Evolutionary conservation across 2,888 invertebrate genomes (phyloP).

Genomic region (Electrophaes corylata): DNA sequence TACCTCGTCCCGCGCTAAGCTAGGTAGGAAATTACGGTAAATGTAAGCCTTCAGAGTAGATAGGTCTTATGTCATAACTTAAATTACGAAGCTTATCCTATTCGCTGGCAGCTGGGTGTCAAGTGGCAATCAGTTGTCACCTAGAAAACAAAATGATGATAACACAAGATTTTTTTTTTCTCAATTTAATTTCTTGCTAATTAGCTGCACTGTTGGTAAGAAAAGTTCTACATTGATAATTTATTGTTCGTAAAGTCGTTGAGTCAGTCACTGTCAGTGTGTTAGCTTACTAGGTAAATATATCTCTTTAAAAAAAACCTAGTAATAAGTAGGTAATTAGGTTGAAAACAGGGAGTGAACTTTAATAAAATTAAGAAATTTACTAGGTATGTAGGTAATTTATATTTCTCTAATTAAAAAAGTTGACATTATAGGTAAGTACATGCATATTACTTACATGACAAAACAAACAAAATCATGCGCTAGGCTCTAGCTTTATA

Average conservation of each 20-base stretch:
- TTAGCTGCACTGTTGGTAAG: not conserved
- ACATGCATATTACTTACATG: constrained; percentile 6
- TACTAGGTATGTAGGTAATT: not conserved
- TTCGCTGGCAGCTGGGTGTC: constrained; percentile 54
- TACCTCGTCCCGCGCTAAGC: too few relatives aligned
- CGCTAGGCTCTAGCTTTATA: constrained; percentile 2
- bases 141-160: constrained; percentile 61
- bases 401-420: too few relatives aligned
- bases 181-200: not conserved
- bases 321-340: too few relatives aligned
- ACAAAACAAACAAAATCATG: constrained; percentile 13
- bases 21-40: not conserved
- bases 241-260: too few relatives aligned
- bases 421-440: too few relatives aligned
- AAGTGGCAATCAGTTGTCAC: constrained; percentile 75
- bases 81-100: constrained; percentile 41
- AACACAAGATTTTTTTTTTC: constrained; percentile 11
- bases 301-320: too few relatives aligned
- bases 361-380: not conserved
- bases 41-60: constrained; percentile 15
- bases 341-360: too few relatives aligned
- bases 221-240: too few relatives aligned
- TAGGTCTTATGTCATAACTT: constrained; percentile 36
- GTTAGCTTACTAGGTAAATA: too few relatives aligned
- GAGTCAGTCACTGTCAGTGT: too few relatives aligned